phyloP scores from a whole-genome alignment of 1,140 invertebrate species.

The Drosophila lacteicornis region DNA sequence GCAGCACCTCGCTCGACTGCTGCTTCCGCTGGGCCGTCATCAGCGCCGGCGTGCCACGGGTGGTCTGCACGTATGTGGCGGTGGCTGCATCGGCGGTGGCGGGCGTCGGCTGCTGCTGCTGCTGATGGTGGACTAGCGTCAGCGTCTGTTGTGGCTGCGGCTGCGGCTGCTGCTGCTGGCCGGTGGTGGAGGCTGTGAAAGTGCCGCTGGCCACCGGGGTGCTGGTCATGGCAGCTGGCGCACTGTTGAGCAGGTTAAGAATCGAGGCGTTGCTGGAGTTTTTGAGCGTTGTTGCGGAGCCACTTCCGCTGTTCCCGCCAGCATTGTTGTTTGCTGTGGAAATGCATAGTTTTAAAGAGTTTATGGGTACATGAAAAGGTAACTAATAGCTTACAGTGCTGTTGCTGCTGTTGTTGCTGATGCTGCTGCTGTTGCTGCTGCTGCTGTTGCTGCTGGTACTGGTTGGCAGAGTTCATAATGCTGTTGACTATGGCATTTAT shows the following conservation, averaged over 20 bases:
- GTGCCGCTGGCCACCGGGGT: slow-evolving; percentile 84
- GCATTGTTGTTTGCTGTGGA: slow-evolving; percentile 40
- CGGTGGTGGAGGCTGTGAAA: slow-evolving; percentile 80
- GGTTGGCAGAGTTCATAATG: slow-evolving; percentile 92
- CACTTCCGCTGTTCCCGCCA: slow-evolving; percentile 59
- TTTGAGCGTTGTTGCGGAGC: slow-evolving; percentile 80
- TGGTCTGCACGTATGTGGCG: slow-evolving; percentile 72
- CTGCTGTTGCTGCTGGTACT: slow-evolving; percentile 89
- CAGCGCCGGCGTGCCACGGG: slow-evolving; percentile 63
- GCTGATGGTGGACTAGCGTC: slow-evolving; percentile 66
- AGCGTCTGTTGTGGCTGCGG: slow-evolving; percentile 63
- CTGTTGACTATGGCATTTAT: slow-evolving; percentile 91
- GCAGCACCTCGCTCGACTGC: slow-evolving; percentile 76
- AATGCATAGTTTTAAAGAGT: background rate
- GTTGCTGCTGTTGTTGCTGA: slow-evolving; percentile 89
- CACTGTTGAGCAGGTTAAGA: slow-evolving; percentile 90
- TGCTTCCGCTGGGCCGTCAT: slow-evolving; percentile 68
- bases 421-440: slow-evolving; percentile 89
- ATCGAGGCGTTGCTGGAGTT: slow-evolving; percentile 89
- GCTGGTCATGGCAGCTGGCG: slow-evolving; percentile 88
- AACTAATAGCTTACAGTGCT: slow-evolving; percentile 48
- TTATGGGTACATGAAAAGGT: background rate
- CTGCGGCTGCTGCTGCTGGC: slow-evolving; percentile 62
- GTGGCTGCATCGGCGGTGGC: slow-evolving; percentile 55
- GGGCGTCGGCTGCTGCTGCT: slow-evolving; percentile 53